Evolutionary conservation across 2,113 vertebrate species (phyloP), one percentile per base, ranked within the genome.

Genomic region (Rhodinocichla rosea): DNA sequence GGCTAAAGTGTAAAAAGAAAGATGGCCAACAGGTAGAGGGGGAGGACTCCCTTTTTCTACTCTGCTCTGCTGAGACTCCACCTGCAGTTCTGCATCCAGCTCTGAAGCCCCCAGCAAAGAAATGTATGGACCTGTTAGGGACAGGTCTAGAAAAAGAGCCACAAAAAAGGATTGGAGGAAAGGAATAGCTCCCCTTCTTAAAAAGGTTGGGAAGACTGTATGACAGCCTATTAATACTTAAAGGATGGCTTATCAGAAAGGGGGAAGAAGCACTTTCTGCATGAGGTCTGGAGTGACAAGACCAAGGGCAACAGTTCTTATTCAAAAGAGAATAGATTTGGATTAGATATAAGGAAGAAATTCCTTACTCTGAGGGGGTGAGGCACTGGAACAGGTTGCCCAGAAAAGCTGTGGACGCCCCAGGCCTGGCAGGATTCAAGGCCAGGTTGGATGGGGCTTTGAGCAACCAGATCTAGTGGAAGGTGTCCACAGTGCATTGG

Each of bases 21-120:
- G 2, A 6, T 44, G n/a, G n/a, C 23, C 37, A 42, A n/a, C 6
- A 57, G 33, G 37, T 6, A 0, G 0, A 77, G 26, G 13, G 14
- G 59, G 7, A 45, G 10, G 23, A 82, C 32, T 30, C 32, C 17
- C 12, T 16, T 12, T 13, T 35, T 76, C 39, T 45, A 4, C 10
- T n/a, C 53, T 1, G 6, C 37, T 45, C 37, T 39, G 27, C 4
- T 15, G 33, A 77, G 59, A 57, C 30, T 20, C 9, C n/a, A 73
- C 14, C 37, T 24, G 37, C 14, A 77, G 22, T 17, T 30, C 12
- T 67, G 47, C 8, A 11, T 18, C 23, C 42, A 74, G 20, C 6
- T 64, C 55, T 53, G 32, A 47, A 10, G 37, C 6, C 15, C 13
- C 13, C 59, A 57, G 70, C 9, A 63, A 63, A 68, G 62, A 70